These are phyloP conservation scores for Argyresthia albistria DNA, from an alignment of 2,888 invertebrate genomes.

Conservation along the genomic window DNA sequence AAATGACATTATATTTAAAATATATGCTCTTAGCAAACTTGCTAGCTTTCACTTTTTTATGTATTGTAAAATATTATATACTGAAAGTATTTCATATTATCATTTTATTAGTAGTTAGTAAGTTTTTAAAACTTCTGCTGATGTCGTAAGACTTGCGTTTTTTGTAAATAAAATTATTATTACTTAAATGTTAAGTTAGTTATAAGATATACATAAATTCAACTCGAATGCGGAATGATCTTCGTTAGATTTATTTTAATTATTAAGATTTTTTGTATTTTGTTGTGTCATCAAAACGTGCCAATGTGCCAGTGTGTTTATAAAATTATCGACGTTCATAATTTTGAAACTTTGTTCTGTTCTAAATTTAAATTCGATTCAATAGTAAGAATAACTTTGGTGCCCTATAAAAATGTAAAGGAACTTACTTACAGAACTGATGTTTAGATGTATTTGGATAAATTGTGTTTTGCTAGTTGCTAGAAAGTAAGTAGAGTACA, in stretches of 20 bases:
- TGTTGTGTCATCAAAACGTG: slow-evolving; percentile 59
- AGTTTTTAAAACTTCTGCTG: slow-evolving; percentile 35
- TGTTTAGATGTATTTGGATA: slow-evolving; percentile 19
- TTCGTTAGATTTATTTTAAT: slow-evolving; percentile 41
- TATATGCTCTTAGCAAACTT: not conserved
- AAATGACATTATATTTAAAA: slow-evolving; percentile 9
- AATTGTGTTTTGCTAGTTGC: slow-evolving; percentile 41
- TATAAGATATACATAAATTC: slow-evolving; percentile 17
- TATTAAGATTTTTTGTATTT: slow-evolving; percentile 24
- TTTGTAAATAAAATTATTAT: slow-evolving; percentile 35
- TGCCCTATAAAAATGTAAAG: not conserved
- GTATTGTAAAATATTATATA: slow-evolving; percentile 29
- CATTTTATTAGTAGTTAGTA: slow-evolving; percentile 21
- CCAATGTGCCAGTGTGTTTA: slow-evolving; percentile 44
- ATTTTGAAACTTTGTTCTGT: too few relatives aligned
- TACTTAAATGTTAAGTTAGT: slow-evolving; percentile 2
- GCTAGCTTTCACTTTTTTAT: slow-evolving; percentile 14
- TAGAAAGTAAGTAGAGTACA: slow-evolving; percentile 28
- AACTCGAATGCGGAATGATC: slow-evolving; percentile 49
- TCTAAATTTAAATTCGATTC: too few relatives aligned
- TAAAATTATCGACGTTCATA: not conserved
- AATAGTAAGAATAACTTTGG: not conserved
- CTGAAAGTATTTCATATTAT: slow-evolving; percentile 5
- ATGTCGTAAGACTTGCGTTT: slow-evolving; percentile 23
- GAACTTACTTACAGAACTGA: not conserved